These are phyloP conservation scores for Nothoprocta perdicaria DNA, from an alignment of 2,113 vertebrate genomes.

Conservation along the genomic window DNA sequence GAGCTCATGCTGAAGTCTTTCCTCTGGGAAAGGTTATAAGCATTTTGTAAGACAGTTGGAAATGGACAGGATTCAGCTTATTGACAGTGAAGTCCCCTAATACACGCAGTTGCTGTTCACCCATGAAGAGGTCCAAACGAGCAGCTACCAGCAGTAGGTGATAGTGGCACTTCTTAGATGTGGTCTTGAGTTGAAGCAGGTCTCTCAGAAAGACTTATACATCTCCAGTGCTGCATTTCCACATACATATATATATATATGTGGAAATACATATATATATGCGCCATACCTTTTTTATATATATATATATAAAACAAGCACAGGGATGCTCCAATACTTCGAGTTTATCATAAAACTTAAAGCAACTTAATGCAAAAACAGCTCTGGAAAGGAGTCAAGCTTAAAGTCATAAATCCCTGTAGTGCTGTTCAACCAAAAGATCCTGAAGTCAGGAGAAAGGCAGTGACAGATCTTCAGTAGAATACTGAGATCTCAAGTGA, in stretches of 20 bases:
- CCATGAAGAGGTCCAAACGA: neutral
- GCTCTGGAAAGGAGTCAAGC: neutral
- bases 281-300: too few relatives aligned
- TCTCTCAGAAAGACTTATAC: neutral
- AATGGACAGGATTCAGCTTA: neutral
- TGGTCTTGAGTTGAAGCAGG: neutral
- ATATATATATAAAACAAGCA: neutral
- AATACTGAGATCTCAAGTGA: neutral
- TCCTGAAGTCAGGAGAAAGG: neutral
- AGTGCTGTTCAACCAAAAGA: neutral
- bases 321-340: neutral
- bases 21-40: neutral
- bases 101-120: neutral
- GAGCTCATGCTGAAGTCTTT: neutral
- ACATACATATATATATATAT: neutral
- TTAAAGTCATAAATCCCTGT: neutral
- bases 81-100: neutral
- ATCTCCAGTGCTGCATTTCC: neutral
- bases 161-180: neutral
- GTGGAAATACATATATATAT: neutral
- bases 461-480: neutral
- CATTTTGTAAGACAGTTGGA: neutral
- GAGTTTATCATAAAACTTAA: neutral
- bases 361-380: neutral
- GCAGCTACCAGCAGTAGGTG: neutral